Evolutionary conservation across 2,113 vertebrate species (phyloP).

Genomic region (Suncus etruscus): DNA sequence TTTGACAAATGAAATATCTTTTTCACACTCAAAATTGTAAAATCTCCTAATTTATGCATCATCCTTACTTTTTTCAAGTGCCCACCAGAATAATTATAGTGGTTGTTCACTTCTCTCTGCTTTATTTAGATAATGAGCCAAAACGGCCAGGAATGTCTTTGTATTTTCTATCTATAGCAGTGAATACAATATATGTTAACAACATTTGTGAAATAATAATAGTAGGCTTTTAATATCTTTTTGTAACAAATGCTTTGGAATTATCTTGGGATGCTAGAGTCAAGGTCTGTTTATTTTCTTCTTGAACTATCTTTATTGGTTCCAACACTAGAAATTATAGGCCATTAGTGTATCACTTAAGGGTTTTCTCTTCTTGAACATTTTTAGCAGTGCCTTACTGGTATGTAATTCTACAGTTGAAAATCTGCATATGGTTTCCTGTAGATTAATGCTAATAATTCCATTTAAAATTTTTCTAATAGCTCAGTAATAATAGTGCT

Average conservation of each 20-base stretch:
- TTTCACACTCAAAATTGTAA: slow-evolving; percentile 67
- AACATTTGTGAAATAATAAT: slow-evolving; percentile 67
- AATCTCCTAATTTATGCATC: slow-evolving; percentile 65
- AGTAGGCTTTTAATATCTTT: slow-evolving; percentile 64
- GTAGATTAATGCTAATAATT: slow-evolving; percentile 37
- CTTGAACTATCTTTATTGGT: slow-evolving; percentile 61
- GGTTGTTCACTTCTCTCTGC: slow-evolving; percentile 42
- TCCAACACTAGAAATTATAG: slow-evolving; percentile 65
- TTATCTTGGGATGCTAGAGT: slow-evolving; percentile 47
- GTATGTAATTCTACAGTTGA: slow-evolving; percentile 32
- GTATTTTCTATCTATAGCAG: slow-evolving; percentile 71
- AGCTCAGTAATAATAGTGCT: not conserved
- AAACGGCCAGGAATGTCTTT: slow-evolving; percentile 64
- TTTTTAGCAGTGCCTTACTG: not conserved
- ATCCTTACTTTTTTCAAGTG: slow-evolving; percentile 36
- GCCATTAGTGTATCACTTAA: slow-evolving; percentile 30
- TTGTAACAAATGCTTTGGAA: slow-evolving; percentile 47
- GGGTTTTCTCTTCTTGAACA: slow-evolving; percentile 53
- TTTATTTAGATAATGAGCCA: slow-evolving; percentile 74
- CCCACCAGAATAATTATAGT: slow-evolving; percentile 73
- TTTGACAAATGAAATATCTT: slow-evolving; percentile 38
- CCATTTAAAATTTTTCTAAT: slow-evolving; percentile 10
- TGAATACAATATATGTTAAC: slow-evolving; percentile 29
- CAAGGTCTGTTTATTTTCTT: slow-evolving; percentile 66
- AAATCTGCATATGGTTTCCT: slow-evolving; percentile 27